Base-by-base conservation (phyloP, 2,888 invertebrate species). In the Aleiodes leptofemur region DNA sequence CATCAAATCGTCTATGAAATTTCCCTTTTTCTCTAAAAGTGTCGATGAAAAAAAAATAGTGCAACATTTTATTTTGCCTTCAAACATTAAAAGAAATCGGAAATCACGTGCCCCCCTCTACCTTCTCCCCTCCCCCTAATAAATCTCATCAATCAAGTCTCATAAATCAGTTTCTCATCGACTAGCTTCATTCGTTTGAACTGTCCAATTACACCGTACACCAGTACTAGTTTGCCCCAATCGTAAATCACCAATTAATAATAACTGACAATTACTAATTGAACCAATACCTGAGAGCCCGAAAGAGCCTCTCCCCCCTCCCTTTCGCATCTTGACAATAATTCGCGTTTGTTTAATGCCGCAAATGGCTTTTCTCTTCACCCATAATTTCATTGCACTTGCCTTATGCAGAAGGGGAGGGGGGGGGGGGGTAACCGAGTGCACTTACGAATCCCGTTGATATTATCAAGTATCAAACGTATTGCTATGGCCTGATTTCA, bases 191-290 rank as follows among this genome's bases (percentile, higher is more conserved):
- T 34, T 34, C 31, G 3, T 23, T 14, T 5, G 31, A 61, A 13
- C 29, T 16, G 7, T 31, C 11, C 43, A 38, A 61, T 61, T 61
- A 61, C 61, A 13, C 38, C 59, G 0, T n/a, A 4, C 23, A 31
- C 34, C 13, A 29, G 13, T 31, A 31, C 31, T 31, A 43, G 7
- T 34, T 14, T 6, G n/a, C 38, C 16, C 16, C 34, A 31, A 61
- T 61, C 61, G 16, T 16, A 31, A 61, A 61, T 61, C 61, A 16
- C 61, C 61, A 61, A 61, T 61, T 34, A 61, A 61, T 59, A 59
- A 59, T 61, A 38, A 38, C 61, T 43, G 43, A 61, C 61, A 61
- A 61, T 38, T 31, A 38, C 61, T 61, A 61, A 61, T 61, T 61
- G 43, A 61, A 43, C 38, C 34, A 14, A 43, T 38, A 61, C 31